A percentile compares a stretch with the other conserved stretches of the same genome.
Evolutionary conservation across 2,888 invertebrate genomes (phyloP).

Genomic region (Sphecodes monilicornis): DNA sequence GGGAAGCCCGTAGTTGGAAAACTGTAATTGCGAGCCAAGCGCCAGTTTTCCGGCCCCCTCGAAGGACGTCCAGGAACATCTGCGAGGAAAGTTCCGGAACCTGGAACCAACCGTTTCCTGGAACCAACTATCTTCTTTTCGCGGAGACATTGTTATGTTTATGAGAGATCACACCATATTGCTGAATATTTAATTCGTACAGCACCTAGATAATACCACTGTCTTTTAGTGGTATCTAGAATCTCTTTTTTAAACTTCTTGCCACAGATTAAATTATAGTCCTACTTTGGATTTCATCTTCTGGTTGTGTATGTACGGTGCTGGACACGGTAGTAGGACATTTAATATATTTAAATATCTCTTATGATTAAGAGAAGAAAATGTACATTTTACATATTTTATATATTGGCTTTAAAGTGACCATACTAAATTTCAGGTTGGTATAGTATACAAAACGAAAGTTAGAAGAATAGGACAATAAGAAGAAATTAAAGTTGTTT

Average conservation of each 20-base stretch:
- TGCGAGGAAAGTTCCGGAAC: conserved; percentile 1
- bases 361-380: neutral
- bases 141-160: neutral
- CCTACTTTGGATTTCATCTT: neutral
- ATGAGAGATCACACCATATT: neutral
- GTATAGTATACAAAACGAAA: no score
- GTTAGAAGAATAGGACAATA: neutral
- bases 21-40: conserved; percentile 44
- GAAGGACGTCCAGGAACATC: conserved; percentile 14
- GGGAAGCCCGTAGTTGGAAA: conserved; percentile 20
- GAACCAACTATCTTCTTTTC: neutral
- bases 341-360: no score
- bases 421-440: no score
- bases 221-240: neutral
- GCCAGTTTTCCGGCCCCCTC: neutral
- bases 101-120: neutral
- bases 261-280: neutral
- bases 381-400: neutral
- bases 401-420: neutral
- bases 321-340: no score
- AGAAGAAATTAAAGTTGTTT: neutral
- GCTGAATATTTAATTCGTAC: neutral
- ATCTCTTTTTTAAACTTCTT: neutral
- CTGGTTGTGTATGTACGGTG: neutral
- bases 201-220: neutral